Percentiles rank a stretch among this genome's conserved stretches.
phyloP scores from a whole-genome alignment of 2,888 invertebrate genomes.

The Hemistola chrysoprasaria region DNA sequence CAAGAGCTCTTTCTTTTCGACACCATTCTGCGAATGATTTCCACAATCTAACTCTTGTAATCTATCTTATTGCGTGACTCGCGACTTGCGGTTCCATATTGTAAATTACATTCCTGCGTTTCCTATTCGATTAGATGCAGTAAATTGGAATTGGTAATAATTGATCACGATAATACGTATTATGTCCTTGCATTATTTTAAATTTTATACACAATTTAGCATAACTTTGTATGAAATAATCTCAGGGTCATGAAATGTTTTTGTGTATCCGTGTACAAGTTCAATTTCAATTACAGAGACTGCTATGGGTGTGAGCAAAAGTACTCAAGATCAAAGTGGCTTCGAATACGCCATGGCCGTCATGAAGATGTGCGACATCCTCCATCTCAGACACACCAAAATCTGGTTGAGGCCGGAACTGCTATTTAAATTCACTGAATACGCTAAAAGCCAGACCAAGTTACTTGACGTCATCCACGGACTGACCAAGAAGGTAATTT shows the following conservation, averaged over 20 bases:
- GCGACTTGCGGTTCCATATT: conserved; percentile 1
- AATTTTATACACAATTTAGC: no score
- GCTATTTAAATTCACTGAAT: conserved; percentile 88
- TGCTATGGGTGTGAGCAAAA: conserved; percentile 93
- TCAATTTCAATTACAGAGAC: conserved; percentile 84
- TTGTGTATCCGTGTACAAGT: no score
- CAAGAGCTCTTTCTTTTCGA: conserved; percentile 46
- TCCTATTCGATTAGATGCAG: not conserved
- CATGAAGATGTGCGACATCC: conserved; percentile 94
- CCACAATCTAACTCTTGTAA: conserved; percentile 11
- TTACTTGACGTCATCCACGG: conserved; percentile 90
- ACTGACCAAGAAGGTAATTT: conserved; percentile 87
- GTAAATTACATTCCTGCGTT: conserved; percentile 10
- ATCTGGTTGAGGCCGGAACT: conserved; percentile 90
- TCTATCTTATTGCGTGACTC: conserved; percentile 20
- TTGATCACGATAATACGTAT: not conserved
- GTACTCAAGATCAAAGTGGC: conserved; percentile 90
- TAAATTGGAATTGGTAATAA: conserved; percentile 3
- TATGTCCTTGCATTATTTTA: not conserved
- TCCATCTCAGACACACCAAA: conserved; percentile 91
- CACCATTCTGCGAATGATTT: conserved; percentile 14
- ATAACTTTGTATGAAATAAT: not conserved
- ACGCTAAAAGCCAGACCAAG: conserved; percentile 88
- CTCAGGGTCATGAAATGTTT: no score
- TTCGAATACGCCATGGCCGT: conserved; percentile 94